A percentile compares a stretch with the other conserved stretches of the same genome.
Evolutionary conservation across 2,113 vertebrate species (phyloP).

Genomic region (Lophura nycthemera): DNA sequence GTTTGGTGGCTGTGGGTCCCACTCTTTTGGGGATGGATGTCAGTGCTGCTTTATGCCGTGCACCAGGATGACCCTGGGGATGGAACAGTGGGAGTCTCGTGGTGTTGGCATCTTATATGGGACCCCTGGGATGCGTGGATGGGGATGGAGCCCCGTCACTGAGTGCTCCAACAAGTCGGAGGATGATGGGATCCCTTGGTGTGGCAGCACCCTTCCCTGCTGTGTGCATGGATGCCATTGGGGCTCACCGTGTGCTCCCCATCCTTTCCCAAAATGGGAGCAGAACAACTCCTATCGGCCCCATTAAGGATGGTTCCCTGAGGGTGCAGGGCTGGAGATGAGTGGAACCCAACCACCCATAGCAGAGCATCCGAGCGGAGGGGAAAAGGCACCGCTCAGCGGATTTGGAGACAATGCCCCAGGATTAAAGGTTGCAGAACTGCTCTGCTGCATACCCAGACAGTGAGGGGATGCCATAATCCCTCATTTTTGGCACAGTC

Average conservation of each 20-base stretch:
- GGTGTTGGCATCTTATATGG: no score
- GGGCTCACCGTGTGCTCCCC: background rate
- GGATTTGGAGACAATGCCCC: conserved; percentile 41
- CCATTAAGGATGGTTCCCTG: background rate
- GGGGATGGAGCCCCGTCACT: background rate
- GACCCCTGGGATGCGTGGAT: background rate
- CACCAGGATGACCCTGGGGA: no score
- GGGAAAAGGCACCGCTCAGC: background rate
- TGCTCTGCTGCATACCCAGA: background rate
- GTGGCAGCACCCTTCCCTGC: rapidly evolving
- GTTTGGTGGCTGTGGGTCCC: no score
- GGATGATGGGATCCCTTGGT: background rate
- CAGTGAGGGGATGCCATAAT: background rate
- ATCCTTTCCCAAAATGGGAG: background rate
- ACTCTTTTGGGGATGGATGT: no score
- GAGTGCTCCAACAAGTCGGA: background rate
- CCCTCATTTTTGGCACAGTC: background rate
- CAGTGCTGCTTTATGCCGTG: no score
- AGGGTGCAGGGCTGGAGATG: background rate
- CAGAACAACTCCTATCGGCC: background rate
- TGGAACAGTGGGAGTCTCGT: no score
- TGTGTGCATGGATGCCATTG: background rate
- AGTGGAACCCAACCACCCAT: rapidly evolving
- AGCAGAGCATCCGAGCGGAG: background rate
- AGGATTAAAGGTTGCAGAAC: conserved; percentile 4